These are phyloP conservation scores for Daboia siamensis DNA, from an alignment of 2,113 vertebrate genomes.

Conservation along the genomic window DNA sequence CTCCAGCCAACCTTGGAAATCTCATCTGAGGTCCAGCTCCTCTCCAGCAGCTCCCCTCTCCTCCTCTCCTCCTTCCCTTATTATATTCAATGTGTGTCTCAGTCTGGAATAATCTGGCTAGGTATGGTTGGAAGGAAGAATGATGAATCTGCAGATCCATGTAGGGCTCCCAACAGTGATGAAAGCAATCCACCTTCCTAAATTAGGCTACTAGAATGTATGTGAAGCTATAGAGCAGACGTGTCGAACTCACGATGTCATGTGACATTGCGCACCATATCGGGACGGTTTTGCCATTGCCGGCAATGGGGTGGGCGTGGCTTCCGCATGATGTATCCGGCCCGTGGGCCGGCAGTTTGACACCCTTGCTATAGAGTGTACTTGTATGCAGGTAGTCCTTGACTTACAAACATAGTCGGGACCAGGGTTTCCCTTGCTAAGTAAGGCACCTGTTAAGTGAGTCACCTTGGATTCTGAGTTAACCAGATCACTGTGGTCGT, in stretches of 20 bases:
- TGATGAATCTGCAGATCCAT: not conserved
- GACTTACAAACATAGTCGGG: not conserved
- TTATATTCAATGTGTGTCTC: not conserved
- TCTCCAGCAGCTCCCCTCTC: not conserved
- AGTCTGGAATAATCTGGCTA: not conserved
- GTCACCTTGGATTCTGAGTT: not conserved
- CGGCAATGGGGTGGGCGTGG: too few species aligned
- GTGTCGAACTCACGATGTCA: too few species aligned
- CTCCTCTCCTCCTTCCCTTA: not conserved
- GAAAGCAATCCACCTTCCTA: not conserved
- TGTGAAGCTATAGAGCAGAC: not conserved
- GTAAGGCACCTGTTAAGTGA: not conserved
- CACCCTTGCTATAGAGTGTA: not conserved
- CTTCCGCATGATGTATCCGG: too few species aligned
- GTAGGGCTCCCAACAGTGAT: not conserved
- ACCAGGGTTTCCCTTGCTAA: not conserved
- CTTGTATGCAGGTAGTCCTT: not conserved
- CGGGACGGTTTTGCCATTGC: too few species aligned
- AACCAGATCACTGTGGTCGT: not conserved
- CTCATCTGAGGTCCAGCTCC: not conserved
- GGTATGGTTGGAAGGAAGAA: not conserved
- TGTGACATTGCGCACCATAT: too few species aligned
- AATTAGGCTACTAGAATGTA: not conserved
- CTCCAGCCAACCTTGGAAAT: slow-evolving; percentile 7
- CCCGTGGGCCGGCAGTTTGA: too few species aligned